These are phyloP conservation scores for Acrobasis repandana DNA, from an alignment of 2,888 invertebrate genomes.

Conservation along the genomic window DNA sequence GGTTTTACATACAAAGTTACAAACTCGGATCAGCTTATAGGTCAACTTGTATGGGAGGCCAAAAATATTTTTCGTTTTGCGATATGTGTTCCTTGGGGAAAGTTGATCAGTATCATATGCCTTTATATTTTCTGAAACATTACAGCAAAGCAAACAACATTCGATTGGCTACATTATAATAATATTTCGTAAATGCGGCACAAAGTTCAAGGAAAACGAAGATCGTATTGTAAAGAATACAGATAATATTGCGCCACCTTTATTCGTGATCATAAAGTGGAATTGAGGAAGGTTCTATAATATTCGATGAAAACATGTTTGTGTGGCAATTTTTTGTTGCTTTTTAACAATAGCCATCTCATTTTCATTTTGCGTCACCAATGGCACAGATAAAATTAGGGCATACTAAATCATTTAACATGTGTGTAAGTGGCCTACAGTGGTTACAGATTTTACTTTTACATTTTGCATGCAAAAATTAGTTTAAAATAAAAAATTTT, in stretches of 20 bases:
- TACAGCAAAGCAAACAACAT: not conserved
- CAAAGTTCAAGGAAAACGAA: not conserved
- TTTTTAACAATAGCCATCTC: not conserved
- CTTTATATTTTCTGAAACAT: no score
- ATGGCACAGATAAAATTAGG: not conserved
- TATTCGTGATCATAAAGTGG: not conserved
- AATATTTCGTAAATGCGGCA: not conserved
- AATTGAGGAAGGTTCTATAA: not conserved
- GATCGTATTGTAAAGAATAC: not conserved
- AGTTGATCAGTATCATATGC: no score
- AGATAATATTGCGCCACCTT: not conserved
- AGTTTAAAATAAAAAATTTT: no score
- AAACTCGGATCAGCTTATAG: no score
- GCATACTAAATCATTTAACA: no score
- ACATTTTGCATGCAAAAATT: no score
- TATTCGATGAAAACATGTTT: not conserved
- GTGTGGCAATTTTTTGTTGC: not conserved
- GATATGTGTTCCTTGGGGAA: no score
- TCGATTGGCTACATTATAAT: not conserved
- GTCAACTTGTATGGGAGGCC: no score
- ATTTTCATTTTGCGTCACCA: not conserved
- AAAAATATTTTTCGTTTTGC: no score
- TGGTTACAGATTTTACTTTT: no score
- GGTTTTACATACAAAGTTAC: no score
- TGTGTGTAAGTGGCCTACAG: no score